Evolutionary conservation across 2,113 vertebrate genomes (phyloP), one percentile per base, ranked within the genome.

Genomic region (Odocoileus virginianus): DNA sequence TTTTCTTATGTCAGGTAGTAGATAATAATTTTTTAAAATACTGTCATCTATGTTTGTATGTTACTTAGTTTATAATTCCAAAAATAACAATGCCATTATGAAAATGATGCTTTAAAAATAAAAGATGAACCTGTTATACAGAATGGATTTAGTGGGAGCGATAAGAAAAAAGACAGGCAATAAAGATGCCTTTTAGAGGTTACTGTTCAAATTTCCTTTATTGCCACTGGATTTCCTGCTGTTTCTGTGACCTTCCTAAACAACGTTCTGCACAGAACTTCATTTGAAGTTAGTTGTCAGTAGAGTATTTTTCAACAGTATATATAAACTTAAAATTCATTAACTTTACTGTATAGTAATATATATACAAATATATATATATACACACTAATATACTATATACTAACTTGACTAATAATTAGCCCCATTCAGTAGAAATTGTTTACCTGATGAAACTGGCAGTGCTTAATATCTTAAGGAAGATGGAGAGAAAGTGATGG

Each of bases 401-500:
- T 47, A 47, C 47, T 47, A 47, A 47, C 47, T 47, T 47, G 13
- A 50, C 47, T 96, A 96, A 94, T 87, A 97, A 88, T 96, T 87
- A 89, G 11, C 57, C 14, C 15, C 8, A 74, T 74, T 94, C 28
- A 81, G 11, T 7, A 79, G 52, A 93, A 97, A 82, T 58, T 58
- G 43, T 25, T 87, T 76, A 95, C n/a, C 57, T 89, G 40, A 85
- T 85, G 82, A 97, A 95, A n/a, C 7, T 57, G 36, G 15, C 71
- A 74, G 3, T 33, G 9, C 10, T 91, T 36, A 89, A 52, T 86
- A 89, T 57, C 50, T 84, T 54, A 96, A 55, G 33, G 28, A 21
- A 27, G 27, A 57, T 15, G 7, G 40, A 58, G 16, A 17, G 4
- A 10, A 12, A 57, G 33, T 64, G 15, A 28, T 33, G 2, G 16